Evolutionary conservation across 2,797 vertebrate species (phyloP).

Genomic region (Vespertilio murinus): DNA sequence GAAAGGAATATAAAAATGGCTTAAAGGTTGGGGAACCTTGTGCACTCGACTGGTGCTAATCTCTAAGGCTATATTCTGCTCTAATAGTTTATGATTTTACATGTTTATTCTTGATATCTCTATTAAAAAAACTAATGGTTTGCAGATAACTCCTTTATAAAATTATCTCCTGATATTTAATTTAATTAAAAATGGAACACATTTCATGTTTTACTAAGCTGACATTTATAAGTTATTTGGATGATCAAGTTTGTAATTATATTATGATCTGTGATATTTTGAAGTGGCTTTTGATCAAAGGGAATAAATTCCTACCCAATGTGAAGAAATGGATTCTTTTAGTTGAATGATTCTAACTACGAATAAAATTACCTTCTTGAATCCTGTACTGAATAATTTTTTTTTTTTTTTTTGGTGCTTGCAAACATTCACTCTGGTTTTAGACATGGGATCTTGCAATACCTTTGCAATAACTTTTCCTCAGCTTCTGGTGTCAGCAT

Average conservation of each 20-base stretch:
- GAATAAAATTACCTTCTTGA: neutral
- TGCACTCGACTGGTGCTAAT: neutral
- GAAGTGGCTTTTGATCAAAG: neutral
- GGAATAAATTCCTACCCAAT: neutral
- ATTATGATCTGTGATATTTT: conserved; percentile 14
- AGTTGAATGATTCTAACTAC: neutral
- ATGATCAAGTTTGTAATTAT: neutral
- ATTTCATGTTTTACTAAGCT: neutral
- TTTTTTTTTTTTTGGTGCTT: neutral
- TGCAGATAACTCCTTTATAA: neutral
- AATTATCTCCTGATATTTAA: neutral
- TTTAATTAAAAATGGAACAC: neutral
- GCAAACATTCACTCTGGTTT: neutral
- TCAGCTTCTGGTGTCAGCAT: neutral
- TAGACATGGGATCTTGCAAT: neutral
- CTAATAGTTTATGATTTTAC: neutral
- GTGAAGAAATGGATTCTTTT: neutral
- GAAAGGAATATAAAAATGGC: neutral
- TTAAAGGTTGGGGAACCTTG: neutral
- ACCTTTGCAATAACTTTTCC: neutral
- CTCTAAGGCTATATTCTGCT: neutral
- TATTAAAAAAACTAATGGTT: neutral
- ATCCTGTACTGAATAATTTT: neutral
- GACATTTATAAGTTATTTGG: neutral
- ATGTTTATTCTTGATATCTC: neutral